Evolutionary conservation across 2,113 vertebrate genomes (phyloP), one percentile per base, ranked within the genome.

Genomic region (Hemichromis elongatus): DNA sequence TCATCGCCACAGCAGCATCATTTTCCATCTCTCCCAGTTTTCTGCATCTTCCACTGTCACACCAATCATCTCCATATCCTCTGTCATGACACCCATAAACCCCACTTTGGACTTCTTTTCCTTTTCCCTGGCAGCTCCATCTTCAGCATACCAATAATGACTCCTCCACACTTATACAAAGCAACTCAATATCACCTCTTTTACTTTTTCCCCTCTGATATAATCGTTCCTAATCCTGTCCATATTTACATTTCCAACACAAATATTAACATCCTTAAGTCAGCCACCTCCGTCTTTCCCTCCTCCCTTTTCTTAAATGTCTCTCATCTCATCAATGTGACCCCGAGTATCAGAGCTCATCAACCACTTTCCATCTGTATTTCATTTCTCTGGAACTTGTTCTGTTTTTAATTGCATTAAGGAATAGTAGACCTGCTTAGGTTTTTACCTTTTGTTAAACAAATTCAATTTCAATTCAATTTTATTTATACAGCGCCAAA

Each of bases 221-320:
- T 63, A 63, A 63, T n/a, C 59, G 37, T 63, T 37, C 33, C 33
- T 63, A 63, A 63, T 37, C 33, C 59, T 63, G 33, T 37, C 59
- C 59, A 63, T 37, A 37, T 37, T 63, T 37, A 63, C 59, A 63
- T 63, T 63, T 63, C 59, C 30, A 63, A 63, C 59, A 63, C 59
- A 5, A 63, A 21, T 21, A 33, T 63, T 63, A 63, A 21, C 19
- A 63, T 37, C 59, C n/a, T 19, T 0, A 13, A 63, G 59, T 37
- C 59, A 37, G 33, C 33, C 4, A 19, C 59, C 59, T 63, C 59
- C 59, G 4, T 35, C 33, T 63, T 37, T 63, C 19, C 57, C 33
- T 61, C 6, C 59, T 33, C 57, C 28, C 2, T 3, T 33, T 63
- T 63, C 30, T 35, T 63, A 63, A 35, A 63, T 1, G 9, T 30